A percentile compares a stretch with the other conserved stretches of the same genome.
Evolutionary conservation across 2,113 vertebrate genomes (phyloP).

Genomic region (Platycercus adscitus): DNA sequence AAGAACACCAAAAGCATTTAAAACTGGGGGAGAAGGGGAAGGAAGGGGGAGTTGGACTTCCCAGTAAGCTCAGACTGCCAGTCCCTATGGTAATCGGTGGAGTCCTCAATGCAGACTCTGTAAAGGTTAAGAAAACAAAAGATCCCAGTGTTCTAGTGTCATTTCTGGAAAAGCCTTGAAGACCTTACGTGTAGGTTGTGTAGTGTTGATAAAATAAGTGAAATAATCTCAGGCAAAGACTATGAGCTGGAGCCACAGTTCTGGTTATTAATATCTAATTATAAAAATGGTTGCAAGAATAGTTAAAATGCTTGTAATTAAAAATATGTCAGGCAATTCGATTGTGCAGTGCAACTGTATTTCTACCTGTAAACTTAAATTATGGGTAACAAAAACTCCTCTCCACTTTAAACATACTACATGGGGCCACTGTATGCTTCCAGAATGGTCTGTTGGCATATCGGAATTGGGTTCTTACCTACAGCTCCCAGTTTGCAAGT

Average conservation of each 20-base stretch:
- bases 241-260: neutral
- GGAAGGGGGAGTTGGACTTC: neutral
- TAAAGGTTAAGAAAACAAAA: conserved; percentile 33
- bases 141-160: neutral
- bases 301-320: conserved; percentile 17
- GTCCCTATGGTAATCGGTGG: conserved; percentile 18
- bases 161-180: neutral
- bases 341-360: neutral
- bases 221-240: conserved; percentile 16
- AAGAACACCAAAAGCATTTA: conserved; percentile 15
- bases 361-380: neutral
- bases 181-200: neutral
- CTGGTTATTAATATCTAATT: neutral
- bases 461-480: neutral
- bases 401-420: neutral
- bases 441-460: neutral
- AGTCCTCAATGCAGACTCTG: conserved; percentile 7
- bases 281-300: neutral
- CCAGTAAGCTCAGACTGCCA: neutral
- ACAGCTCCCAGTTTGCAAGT: neutral
- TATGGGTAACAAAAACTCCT: neutral
- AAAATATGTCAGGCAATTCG: neutral
- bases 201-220: neutral
- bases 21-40: neutral
- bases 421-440: neutral